Percentiles rank a stretch among this genome's conserved stretches.
Evolutionary conservation across 2,797 vertebrate genomes (phyloP).

Genomic region (Onychomys arenicola): DNA sequence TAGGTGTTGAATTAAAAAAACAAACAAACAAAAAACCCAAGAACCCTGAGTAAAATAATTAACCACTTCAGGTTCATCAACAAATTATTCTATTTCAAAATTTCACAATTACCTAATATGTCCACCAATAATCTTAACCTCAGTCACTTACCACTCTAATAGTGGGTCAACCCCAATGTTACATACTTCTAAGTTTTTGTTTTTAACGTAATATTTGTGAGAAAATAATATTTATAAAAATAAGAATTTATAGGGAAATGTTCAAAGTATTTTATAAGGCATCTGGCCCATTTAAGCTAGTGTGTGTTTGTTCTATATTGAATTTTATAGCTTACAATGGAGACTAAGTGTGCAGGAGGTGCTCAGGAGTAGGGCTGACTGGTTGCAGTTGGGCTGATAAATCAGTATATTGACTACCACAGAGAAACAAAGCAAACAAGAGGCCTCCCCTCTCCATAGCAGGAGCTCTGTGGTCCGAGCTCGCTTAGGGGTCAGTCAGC

Average conservation of each 20-base stretch:
- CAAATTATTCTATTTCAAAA: neutral
- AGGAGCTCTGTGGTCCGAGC: too few relatives aligned
- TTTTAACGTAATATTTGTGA: constrained; percentile 2
- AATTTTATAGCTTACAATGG: neutral
- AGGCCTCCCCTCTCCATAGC: neutral
- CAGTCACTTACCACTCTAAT: neutral
- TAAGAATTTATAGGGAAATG: neutral
- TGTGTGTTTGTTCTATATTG: neutral
- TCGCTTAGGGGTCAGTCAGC: neutral
- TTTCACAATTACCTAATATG: neutral
- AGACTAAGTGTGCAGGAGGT: neutral
- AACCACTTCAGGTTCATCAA: constrained; percentile 50
- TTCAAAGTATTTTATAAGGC: constrained; percentile 16
- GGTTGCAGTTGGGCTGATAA: neutral
- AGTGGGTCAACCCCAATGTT: neutral
- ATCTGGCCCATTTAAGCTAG: neutral
- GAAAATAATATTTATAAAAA: constrained; percentile 35
- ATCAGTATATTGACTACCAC: neutral
- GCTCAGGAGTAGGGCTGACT: too few relatives aligned
- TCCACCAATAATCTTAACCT: neutral
- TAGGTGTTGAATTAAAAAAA: neutral
- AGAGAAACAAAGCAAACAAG: neutral
- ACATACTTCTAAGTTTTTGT: neutral
- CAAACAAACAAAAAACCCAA: neutral
- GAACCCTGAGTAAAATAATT: neutral